A percentile compares a stretch with the other conserved stretches of the same genome.
These are phyloP conservation scores for Mormoops blainvillei DNA, from an alignment of 2,113 vertebrate species.

Conservation along the genomic window DNA sequence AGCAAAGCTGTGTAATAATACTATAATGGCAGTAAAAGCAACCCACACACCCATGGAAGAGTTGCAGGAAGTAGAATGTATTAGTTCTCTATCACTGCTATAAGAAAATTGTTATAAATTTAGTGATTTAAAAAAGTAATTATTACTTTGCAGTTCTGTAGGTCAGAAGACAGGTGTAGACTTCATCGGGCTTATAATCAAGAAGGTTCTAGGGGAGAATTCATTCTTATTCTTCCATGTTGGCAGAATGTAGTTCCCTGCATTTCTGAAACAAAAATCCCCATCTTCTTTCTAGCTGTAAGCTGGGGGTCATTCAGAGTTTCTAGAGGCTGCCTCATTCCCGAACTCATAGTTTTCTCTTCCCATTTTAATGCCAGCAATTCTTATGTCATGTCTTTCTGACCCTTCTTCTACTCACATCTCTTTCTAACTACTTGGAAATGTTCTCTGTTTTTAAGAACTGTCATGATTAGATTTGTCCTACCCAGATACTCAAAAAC, in stretches of 20 bases:
- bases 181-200: neutral
- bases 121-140: neutral
- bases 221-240: neutral
- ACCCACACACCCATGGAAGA: neutral
- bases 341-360: neutral
- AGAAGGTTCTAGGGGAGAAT: neutral
- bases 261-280: neutral
- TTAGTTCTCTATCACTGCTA: neutral
- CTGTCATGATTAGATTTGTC: neutral
- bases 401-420: neutral
- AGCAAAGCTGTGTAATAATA: neutral
- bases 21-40: neutral
- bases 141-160: neutral
- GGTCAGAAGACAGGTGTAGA: neutral
- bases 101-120: neutral
- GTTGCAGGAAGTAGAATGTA: neutral
- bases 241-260: neutral
- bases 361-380: neutral
- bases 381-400: neutral
- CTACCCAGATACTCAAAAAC: neutral
- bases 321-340: neutral
- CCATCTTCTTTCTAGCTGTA: neutral
- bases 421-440: neutral
- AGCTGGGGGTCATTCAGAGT: neutral
- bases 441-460: neutral